Conservation (phyloP, 2,113 vertebrate species). For the Micronycteris hirsuta region DNA sequence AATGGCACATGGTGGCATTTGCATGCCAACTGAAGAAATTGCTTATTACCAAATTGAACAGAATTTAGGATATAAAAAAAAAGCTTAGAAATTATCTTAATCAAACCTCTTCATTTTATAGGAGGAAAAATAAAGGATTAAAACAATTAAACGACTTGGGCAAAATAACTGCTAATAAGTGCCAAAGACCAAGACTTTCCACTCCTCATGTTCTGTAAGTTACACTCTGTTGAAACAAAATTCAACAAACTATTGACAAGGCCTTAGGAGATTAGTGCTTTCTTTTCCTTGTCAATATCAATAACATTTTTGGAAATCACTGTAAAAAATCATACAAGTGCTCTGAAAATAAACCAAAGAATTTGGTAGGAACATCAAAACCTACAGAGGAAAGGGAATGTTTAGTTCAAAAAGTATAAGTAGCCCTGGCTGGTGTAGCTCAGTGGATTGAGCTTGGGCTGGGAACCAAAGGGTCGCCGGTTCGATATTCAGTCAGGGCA, state of each 20-base stretch:
- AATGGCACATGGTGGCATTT: not conserved
- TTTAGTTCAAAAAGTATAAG: not conserved
- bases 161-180: not conserved
- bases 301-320: slow-evolving; percentile 4
- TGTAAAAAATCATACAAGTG: not conserved
- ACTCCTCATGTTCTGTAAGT: not conserved
- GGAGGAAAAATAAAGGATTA: not conserved
- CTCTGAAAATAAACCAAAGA: slow-evolving; percentile 28
- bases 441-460: too few species aligned
- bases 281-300: not conserved
- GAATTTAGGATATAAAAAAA: not conserved
- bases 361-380: not conserved
- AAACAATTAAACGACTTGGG: not conserved
- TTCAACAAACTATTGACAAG: not conserved
- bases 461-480: too few species aligned
- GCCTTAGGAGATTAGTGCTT: not conserved
- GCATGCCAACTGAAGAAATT: not conserved
- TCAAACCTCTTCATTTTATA: not conserved
- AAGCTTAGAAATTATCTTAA: slow-evolving; percentile 27
- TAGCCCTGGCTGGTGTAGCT: too few species aligned
- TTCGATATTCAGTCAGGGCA: too few species aligned
- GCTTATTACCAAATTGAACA: not conserved
- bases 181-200: not conserved
- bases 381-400: not conserved
- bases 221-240: not conserved